phyloP scores from a whole-genome alignment of 2,113 vertebrate species.

The Laterallus jamaicensis region DNA sequence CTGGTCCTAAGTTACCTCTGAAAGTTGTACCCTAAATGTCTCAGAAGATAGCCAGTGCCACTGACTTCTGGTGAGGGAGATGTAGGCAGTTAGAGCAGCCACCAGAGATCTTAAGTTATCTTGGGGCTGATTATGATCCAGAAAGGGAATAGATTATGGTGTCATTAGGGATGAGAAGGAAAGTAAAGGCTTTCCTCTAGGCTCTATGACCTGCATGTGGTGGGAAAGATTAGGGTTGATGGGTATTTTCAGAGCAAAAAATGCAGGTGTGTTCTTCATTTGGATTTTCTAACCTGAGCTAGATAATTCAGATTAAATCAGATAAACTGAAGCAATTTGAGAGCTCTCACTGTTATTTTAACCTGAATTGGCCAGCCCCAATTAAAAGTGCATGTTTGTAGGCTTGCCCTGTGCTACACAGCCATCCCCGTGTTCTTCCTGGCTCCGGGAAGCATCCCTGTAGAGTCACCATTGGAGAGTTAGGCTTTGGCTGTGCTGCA shows the following conservation, averaged over 20 bases:
- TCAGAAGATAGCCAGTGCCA: background rate
- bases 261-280: background rate
- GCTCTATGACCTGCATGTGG: background rate
- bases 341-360: background rate
- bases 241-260: background rate
- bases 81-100: background rate
- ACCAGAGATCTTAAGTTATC: background rate
- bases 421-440: background rate
- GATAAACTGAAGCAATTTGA: background rate
- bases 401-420: background rate
- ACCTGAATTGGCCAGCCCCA: background rate
- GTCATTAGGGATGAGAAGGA: background rate
- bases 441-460: background rate
- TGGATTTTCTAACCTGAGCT: background rate
- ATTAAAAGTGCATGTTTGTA: background rate
- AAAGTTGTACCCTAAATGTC: background rate
- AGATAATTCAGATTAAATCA: conserved; percentile 8
- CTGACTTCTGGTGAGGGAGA: background rate
- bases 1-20: background rate
- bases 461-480: rapidly evolving
- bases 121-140: background rate
- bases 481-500: background rate
- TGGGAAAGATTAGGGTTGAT: background rate
- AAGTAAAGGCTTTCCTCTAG: background rate
- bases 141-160: background rate